Evolutionary conservation across 2,888 invertebrate species (phyloP), one percentile per base, ranked within the genome.

Genomic region (Cataglyphis cursor): DNA sequence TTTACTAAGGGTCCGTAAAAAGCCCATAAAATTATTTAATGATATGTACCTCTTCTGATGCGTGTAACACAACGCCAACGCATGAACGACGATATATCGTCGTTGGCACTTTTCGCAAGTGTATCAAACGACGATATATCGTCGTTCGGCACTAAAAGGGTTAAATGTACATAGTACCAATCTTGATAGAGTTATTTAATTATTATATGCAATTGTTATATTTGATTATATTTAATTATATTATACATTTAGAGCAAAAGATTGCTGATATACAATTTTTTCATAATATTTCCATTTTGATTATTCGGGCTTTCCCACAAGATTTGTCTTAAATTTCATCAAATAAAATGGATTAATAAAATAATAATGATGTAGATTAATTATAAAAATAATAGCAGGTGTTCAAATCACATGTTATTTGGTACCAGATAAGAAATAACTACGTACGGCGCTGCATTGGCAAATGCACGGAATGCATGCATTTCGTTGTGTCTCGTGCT

Each of bases 101-200:
- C 24, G 24, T 24, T 24, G 24, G 24, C 24, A 24, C 24, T 24
- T 24, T 24, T 24, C 24, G 24, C 24, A 24, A 24, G 24, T 24
- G 24, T 24, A 24, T 24, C 24, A 24, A 24, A 24, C 24, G 24
- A 24, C 24, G 24, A 24, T 24, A 24, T 24, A 24, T 24, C 24
- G 24, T 24, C 24, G 24, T 24, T 24, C 24, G 24, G 24, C 24
- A 24, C 24, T 24, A 24, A 24, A 24, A 24, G 24, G 24, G 24
- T 24, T 24, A 4, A 24, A 15, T 57, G 3, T 9, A 73, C 5
- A 59, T 10, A 2, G 15, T 51, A 15, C 1, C 21, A 51, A 31
- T 48, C n/a, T 51, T 68, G 3, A 6, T 51, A 8, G 21, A 54
- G 31, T 68, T 21, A n/a, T 9, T 72, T 72, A 54, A 72, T 72